These are phyloP conservation scores for Polymixis flavicincta DNA, from an alignment of 2,888 invertebrate species.

Conservation along the genomic window DNA sequence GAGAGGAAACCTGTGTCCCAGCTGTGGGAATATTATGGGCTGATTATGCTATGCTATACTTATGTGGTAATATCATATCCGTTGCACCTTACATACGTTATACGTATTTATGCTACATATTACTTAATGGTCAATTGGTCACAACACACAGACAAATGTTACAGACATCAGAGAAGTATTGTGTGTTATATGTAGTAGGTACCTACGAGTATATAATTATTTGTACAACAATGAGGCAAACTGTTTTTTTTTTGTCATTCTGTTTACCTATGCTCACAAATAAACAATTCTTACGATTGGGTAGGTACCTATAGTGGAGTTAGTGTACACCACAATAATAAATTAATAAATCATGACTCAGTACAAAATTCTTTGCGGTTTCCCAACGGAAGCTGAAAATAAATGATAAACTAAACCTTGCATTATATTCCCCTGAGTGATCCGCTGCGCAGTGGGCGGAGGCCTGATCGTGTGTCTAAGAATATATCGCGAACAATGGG, in stretches of 20 bases:
- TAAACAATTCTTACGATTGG: background rate
- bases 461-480: slow-evolving; percentile 18
- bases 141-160: background rate
- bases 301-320: background rate
- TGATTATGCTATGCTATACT: background rate
- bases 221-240: no score
- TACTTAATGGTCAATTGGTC: background rate
- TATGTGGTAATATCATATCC: background rate
- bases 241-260: background rate
- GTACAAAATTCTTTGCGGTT: slow-evolving; percentile 49
- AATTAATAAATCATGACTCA: slow-evolving; percentile 44
- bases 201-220: background rate
- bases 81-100: background rate
- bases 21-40: no score
- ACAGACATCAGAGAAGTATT: background rate
- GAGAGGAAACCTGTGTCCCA: no score
- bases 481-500: slow-evolving; percentile 40
- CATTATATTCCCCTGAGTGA: slow-evolving; percentile 49
- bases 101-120: background rate
- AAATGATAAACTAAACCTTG: slow-evolving; percentile 44
- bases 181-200: background rate
- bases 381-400: slow-evolving; percentile 53
- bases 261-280: background rate
- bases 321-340: slow-evolving; percentile 2
- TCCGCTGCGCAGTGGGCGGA: slow-evolving; percentile 29